Conservation (phyloP, 2,888 invertebrate species). For the Phortica okadai region DNA sequence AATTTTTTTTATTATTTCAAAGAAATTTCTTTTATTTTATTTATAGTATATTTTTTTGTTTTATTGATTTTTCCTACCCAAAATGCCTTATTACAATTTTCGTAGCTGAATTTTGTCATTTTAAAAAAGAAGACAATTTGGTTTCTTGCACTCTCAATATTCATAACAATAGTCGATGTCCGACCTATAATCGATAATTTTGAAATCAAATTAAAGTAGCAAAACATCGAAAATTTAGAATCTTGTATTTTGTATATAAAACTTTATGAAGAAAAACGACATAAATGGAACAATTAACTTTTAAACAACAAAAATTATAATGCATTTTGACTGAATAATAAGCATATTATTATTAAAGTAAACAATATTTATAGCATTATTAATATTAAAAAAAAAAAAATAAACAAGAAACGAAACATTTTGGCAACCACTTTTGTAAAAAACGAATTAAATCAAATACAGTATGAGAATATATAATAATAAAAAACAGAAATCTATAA, state of each 20-base stretch:
- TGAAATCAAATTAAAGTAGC: slow-evolving; percentile 23
- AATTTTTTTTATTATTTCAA: not conserved
- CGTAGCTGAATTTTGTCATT: slow-evolving; percentile 31
- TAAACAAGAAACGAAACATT: slow-evolving; percentile 34
- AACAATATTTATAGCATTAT: slow-evolving; percentile 27
- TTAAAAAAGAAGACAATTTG: not conserved
- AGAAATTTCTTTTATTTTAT: not conserved
- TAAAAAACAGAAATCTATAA: slow-evolving; percentile 37
- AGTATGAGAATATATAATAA: slow-evolving; percentile 45
- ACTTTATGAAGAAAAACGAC: slow-evolving; percentile 39
- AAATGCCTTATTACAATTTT: slow-evolving; percentile 35
- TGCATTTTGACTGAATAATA: slow-evolving; percentile 35
- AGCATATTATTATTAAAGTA: slow-evolving; percentile 31
- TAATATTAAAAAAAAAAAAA: not conserved
- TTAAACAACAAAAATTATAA: slow-evolving; percentile 29
- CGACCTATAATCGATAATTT: slow-evolving; percentile 30
- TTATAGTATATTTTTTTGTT: not conserved
- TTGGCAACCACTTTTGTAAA: slow-evolving; percentile 38
- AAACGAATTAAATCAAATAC: slow-evolving; percentile 10
- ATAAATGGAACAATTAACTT: slow-evolving; percentile 32
- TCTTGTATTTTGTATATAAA: slow-evolving; percentile 45
- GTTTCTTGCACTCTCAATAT: not conserved
- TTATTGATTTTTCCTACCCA: not conserved
- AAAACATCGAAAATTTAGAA: slow-evolving; percentile 33
- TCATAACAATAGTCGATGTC: slow-evolving; percentile 22